Evolutionary conservation across 2,888 invertebrate species (phyloP).

Genomic region (Leptinotarsa peninsularis): DNA sequence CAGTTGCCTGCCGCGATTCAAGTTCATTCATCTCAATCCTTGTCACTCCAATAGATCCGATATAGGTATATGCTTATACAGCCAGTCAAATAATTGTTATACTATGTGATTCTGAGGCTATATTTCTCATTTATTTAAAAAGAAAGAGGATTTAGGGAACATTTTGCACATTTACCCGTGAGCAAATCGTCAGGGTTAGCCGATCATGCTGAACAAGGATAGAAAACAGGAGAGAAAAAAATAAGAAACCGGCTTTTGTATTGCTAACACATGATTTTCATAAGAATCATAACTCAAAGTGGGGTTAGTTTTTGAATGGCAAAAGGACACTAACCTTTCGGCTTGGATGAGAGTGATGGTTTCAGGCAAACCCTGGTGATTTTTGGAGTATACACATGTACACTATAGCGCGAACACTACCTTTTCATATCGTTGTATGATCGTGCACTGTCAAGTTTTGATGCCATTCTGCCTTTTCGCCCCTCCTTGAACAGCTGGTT

Average conservation of each 20-base stretch:
- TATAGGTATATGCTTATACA: not conserved
- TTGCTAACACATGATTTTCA: slow-evolving; percentile 47
- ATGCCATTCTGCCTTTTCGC: slow-evolving; percentile 50
- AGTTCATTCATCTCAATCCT: slow-evolving; percentile 11
- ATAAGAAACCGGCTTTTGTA: slow-evolving; percentile 46
- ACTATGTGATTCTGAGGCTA: too few relatives aligned
- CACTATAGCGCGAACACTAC: slow-evolving; percentile 50
- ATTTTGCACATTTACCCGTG: slow-evolving; percentile 8
- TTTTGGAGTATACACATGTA: slow-evolving; percentile 47
- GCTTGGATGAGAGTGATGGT: slow-evolving; percentile 35
- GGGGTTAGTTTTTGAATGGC: slow-evolving; percentile 40
- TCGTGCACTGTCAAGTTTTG: slow-evolving; percentile 52
- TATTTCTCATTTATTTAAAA: slow-evolving; percentile 15
- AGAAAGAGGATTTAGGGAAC: slow-evolving; percentile 9
- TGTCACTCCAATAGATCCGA: not conserved
- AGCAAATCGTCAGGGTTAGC: slow-evolving; percentile 21
- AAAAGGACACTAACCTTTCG: slow-evolving; percentile 50
- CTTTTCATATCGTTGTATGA: slow-evolving; percentile 53
- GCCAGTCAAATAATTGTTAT: not conserved
- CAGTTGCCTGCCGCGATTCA: slow-evolving; percentile 5
- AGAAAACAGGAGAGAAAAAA: slow-evolving; percentile 39
- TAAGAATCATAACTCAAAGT: slow-evolving; percentile 53
- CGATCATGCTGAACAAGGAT: slow-evolving; percentile 26
- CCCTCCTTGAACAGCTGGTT: slow-evolving; percentile 59
- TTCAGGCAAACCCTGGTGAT: slow-evolving; percentile 42